phyloP scores from a whole-genome alignment of 2,113 vertebrate genomes.

The Actenoides lindsayi region DNA sequence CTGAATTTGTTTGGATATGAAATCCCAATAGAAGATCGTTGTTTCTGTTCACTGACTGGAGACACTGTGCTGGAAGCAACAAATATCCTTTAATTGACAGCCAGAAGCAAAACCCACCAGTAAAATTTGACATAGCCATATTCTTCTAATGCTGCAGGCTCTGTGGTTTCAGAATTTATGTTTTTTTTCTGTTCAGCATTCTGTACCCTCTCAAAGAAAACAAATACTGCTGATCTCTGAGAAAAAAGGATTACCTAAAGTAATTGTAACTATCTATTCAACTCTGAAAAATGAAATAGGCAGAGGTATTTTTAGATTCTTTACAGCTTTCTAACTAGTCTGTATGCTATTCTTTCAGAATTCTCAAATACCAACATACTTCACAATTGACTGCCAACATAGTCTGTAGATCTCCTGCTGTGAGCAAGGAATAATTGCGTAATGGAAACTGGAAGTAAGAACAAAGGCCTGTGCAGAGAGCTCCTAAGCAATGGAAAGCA shows the following conservation, averaged over 20 bases:
- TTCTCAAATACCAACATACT: background rate
- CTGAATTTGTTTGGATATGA: background rate
- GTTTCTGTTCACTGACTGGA: conserved; percentile 19
- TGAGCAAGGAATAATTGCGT: background rate
- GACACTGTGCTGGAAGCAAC: background rate
- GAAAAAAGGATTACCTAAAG: background rate
- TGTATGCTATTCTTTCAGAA: background rate
- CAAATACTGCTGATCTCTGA: background rate
- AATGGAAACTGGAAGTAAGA: background rate
- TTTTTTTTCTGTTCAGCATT: background rate
- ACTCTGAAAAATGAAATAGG: background rate
- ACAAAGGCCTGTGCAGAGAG: background rate
- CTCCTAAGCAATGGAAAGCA: rapidly evolving
- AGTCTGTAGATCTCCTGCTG: background rate
- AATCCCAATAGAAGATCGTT: background rate
- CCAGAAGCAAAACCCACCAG: background rate
- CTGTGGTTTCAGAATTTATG: background rate
- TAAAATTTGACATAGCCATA: background rate
- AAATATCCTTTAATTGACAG: background rate
- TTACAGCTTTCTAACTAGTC: background rate
- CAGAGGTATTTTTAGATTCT: background rate
- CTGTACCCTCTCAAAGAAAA: background rate
- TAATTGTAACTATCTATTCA: background rate
- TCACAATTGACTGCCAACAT: rapidly evolving
- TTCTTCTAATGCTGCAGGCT: background rate